A percentile compares a stretch with the other conserved stretches of the same genome.
These are phyloP conservation scores for Micropoecilia bifurca DNA, from an alignment of 2,797 vertebrate genomes.

Conservation along the genomic window DNA sequence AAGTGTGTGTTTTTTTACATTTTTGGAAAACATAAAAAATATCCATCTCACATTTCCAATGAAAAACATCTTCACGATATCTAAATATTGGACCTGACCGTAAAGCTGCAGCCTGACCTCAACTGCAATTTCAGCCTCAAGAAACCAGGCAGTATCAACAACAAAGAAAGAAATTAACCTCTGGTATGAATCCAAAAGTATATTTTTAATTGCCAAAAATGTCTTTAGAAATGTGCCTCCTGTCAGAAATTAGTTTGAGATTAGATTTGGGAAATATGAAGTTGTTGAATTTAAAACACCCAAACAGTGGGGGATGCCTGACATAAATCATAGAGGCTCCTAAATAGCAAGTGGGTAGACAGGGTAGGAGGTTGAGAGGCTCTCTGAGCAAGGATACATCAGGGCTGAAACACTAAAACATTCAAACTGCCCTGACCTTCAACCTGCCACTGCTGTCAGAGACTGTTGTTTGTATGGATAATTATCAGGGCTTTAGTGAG, in stretches of 20 bases:
- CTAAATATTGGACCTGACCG: background rate
- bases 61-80: background rate
- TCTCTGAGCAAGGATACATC: constrained; percentile 45
- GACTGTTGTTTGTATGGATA: constrained; percentile 47
- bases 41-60: background rate
- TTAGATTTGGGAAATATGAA: constrained; percentile 6
- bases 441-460: constrained; percentile 45
- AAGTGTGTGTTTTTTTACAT: background rate
- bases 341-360: constrained; percentile 33
- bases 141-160: background rate
- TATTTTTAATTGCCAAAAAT: background rate
- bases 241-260: background rate
- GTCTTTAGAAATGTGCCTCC: background rate
- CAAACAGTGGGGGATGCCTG: constrained; percentile 36
- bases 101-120: background rate
- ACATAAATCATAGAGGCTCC: constrained; percentile 15
- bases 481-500: constrained; percentile 42
- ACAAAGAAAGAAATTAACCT: background rate
- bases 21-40: background rate
- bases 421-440: constrained; percentile 61
- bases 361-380: constrained; percentile 59
- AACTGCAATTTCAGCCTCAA: background rate
- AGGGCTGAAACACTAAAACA: constrained; percentile 51
- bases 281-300: constrained; percentile 39
- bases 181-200: too few species aligned